phyloP scores from a whole-genome alignment of 2,113 vertebrate species.

The Tamias sibiricus region DNA sequence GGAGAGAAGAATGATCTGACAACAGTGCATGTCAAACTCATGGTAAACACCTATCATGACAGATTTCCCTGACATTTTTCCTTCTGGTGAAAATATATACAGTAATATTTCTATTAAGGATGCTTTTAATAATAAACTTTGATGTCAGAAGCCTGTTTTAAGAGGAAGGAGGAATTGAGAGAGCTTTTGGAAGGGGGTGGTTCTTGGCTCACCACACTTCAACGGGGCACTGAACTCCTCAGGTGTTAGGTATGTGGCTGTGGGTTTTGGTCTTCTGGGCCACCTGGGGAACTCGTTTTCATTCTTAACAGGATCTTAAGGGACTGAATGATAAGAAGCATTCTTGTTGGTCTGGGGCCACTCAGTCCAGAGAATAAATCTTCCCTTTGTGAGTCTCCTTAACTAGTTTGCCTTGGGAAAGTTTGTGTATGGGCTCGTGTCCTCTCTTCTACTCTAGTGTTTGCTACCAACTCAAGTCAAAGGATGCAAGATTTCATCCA shows the following conservation, averaged over 20 bases:
- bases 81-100: slow-evolving; percentile 63
- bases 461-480: background rate
- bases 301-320: background rate
- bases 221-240: background rate
- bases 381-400: background rate
- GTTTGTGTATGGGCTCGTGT: background rate
- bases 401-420: background rate
- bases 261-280: background rate
- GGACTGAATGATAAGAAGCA: background rate
- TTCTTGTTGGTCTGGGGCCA: background rate
- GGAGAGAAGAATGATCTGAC: slow-evolving; percentile 56
- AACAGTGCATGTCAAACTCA: slow-evolving; percentile 61
- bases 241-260: background rate
- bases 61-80: slow-evolving; percentile 66
- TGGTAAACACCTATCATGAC: slow-evolving; percentile 71
- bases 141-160: slow-evolving; percentile 32
- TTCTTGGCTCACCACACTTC: background rate
- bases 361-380: background rate
- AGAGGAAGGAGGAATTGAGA: background rate
- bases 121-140: slow-evolving; percentile 46
- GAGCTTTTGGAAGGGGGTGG: background rate
- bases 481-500: background rate
- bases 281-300: background rate
- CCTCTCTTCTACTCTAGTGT: background rate
- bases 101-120: slow-evolving; percentile 66